Evolutionary conservation across 2,797 vertebrate genomes (phyloP).

Genomic region (Artibeus lituratus): DNA sequence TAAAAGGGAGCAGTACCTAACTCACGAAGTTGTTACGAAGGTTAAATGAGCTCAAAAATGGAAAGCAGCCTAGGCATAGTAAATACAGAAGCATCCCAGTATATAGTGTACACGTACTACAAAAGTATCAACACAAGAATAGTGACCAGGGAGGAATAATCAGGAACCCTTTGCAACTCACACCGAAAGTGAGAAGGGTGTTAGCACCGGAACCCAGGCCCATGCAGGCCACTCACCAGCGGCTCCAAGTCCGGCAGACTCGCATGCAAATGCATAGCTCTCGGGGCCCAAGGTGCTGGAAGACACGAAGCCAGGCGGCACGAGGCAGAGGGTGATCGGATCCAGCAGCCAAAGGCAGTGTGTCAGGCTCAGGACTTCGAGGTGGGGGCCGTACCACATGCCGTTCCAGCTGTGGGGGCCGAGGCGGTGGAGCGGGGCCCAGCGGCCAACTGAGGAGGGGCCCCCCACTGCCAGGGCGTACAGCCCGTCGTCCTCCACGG

Average conservation of each 20-base stretch:
- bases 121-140: neutral
- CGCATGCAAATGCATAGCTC: conserved; percentile 95
- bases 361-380: conserved; percentile 92
- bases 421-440: conserved; percentile 89
- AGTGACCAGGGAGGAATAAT: neutral
- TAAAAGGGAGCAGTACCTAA: neutral
- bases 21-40: neutral
- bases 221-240: conserved; percentile 86
- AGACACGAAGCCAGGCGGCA: conserved; percentile 91
- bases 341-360: conserved; percentile 90
- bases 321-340: conserved; percentile 89
- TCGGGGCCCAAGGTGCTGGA: conserved; percentile 89
- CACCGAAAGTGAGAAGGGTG: neutral
- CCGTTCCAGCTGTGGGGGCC: conserved; percentile 91
- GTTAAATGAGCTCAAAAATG: neutral
- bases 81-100: neutral
- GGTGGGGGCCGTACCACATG: conserved; percentile 92
- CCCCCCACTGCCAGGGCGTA: conserved; percentile 80
- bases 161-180: neutral
- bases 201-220: neutral
- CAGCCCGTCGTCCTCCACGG: conserved; percentile 78
- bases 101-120: rapidly evolving
- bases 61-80: neutral
- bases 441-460: conserved; percentile 85
- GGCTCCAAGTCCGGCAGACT: conserved; percentile 94